phyloP scores from a whole-genome alignment of 2,888 invertebrate species.

The Imbricaverruca yamaguchii region DNA sequence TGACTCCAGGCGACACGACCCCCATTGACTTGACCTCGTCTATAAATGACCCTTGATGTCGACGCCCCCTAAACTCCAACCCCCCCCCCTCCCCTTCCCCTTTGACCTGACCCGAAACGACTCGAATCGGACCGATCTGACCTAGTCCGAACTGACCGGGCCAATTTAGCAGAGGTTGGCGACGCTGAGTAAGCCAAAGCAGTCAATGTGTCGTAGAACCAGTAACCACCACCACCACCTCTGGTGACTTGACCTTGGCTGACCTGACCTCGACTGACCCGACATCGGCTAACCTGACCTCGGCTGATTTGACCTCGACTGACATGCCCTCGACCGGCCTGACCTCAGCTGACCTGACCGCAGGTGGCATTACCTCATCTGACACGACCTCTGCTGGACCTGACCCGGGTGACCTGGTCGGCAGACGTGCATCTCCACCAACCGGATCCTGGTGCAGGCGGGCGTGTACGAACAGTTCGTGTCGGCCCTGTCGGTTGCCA shows the following conservation, averaged over 20 bases:
- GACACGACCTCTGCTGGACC: not conserved
- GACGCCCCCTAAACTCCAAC: no score
- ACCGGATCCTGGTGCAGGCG: conserved; percentile 73
- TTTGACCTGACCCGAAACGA: no score
- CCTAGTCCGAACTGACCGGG: no score
- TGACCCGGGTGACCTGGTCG: not conserved
- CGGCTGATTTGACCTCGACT: not conserved
- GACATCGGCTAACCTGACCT: not conserved
- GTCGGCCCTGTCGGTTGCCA: conserved; percentile 46
- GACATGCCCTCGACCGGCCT: not conserved
- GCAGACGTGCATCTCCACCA: conserved; percentile 89
- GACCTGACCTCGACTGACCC: not conserved
- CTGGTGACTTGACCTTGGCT: not conserved
- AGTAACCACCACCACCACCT: no score
- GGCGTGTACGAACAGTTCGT: conserved; percentile 32
- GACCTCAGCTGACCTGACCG: not conserved
- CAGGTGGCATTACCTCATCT: not conserved
- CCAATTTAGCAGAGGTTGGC: no score
- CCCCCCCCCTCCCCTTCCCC: no score
- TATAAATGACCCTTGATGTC: no score
- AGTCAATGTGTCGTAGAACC: no score
- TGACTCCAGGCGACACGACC: no score
- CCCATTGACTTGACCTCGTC: no score
- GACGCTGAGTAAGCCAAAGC: no score
- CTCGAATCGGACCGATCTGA: no score